A percentile compares a stretch with the other conserved stretches of the same genome.
These are phyloP conservation scores for Melipona bicolor DNA, from an alignment of 2,888 invertebrate genomes.

Conservation along the genomic window DNA sequence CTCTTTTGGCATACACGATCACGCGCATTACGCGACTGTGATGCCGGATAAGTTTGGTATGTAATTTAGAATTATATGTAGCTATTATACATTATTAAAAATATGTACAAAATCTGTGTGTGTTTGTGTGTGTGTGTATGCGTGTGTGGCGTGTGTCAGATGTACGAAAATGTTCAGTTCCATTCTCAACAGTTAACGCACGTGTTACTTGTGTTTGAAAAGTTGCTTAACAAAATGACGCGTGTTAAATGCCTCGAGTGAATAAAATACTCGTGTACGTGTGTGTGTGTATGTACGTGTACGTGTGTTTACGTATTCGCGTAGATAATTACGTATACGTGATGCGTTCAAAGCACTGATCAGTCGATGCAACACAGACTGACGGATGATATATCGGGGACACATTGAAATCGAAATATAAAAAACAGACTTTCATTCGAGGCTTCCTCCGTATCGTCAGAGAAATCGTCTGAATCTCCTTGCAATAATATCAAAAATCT, in stretches of 20 bases:
- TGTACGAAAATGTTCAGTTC: neutral
- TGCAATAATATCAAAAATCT: conserved; percentile 55
- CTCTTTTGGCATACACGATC: conserved; percentile 30
- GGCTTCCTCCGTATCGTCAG: conserved; percentile 52
- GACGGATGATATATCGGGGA: neutral
- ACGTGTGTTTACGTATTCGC: neutral
- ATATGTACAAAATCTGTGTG: conserved; percentile 58
- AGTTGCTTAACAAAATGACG: neutral
- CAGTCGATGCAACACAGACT: conserved; percentile 8
- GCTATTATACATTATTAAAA: conserved; percentile 57
- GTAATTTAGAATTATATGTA: conserved; percentile 38
- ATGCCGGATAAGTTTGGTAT: conserved; percentile 3
- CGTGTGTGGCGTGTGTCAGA: neutral
- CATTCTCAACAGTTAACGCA: neutral
- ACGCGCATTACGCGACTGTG: conserved; percentile 26
- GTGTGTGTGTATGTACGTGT: neutral
- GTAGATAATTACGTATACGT: neutral
- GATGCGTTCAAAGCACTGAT: conserved; percentile 26
- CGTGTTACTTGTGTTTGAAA: neutral
- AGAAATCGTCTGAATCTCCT: conserved; percentile 21
- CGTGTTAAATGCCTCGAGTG: neutral
- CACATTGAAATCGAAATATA: conserved; percentile 45
- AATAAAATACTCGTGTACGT: neutral
- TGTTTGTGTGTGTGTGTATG: neutral
- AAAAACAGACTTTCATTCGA: conserved; percentile 48